A percentile compares a stretch with the other conserved stretches of the same genome.
phyloP scores from a whole-genome alignment of 2,888 invertebrate genomes.

The Luffia ferchaultella region DNA sequence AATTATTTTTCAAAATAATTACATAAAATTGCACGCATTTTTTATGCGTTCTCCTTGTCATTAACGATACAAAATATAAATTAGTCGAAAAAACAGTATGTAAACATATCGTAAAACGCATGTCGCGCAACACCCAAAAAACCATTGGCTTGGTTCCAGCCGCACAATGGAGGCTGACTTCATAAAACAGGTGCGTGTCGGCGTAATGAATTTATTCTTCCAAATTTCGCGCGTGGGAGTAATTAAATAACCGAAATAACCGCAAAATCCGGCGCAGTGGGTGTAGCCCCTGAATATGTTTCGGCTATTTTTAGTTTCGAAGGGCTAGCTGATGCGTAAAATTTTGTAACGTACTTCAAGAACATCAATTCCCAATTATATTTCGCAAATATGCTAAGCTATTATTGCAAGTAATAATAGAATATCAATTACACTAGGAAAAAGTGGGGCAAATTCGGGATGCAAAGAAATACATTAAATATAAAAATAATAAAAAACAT shows the following conservation, averaged over 20 bases:
- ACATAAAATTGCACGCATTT: too few relatives aligned
- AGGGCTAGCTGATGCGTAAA: background rate
- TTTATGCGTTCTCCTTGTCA: too few relatives aligned
- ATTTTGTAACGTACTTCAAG: background rate
- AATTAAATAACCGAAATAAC: slow-evolving; percentile 35
- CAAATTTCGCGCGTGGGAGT: slow-evolving; percentile 32
- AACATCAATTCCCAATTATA: too few relatives aligned
- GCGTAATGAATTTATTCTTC: slow-evolving; percentile 33
- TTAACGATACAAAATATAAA: too few relatives aligned
- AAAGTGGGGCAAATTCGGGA: too few relatives aligned
- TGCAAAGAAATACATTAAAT: too few relatives aligned
- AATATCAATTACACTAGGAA: too few relatives aligned
- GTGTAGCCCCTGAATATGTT: slow-evolving; percentile 13
- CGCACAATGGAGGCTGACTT: slow-evolving; percentile 35
- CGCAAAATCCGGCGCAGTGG: slow-evolving; percentile 25
- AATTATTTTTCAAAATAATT: background rate
- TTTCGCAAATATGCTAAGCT: too few relatives aligned
- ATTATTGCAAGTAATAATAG: too few relatives aligned
- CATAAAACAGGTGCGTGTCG: slow-evolving; percentile 31
- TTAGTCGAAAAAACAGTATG: too few relatives aligned
- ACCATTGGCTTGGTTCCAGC: slow-evolving; percentile 37
- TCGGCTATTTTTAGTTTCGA: background rate
- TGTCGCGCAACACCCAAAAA: background rate
- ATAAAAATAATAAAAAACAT: too few relatives aligned
- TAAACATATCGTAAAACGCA: background rate